These are phyloP conservation scores for Dryadula phaetusa DNA, from an alignment of 2,888 invertebrate genomes.

Conservation along the genomic window DNA sequence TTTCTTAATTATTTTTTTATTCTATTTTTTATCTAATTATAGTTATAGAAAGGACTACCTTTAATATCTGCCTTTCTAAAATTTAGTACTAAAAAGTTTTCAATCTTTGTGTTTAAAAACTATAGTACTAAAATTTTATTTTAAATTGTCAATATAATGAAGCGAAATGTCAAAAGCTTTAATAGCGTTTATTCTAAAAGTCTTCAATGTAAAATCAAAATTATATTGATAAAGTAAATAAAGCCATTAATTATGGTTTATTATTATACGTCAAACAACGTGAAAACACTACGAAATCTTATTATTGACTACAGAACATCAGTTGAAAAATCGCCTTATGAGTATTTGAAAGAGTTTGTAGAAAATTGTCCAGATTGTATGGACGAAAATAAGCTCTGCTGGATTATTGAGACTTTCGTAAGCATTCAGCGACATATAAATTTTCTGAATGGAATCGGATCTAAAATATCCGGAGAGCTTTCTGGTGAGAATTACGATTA, in stretches of 20 bases:
- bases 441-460: slow-evolving; percentile 62
- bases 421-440: slow-evolving; percentile 65
- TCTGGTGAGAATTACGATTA: slow-evolving; percentile 66
- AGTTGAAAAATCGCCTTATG: slow-evolving; percentile 64
- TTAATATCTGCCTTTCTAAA: too few species aligned
- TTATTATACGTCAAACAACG: slow-evolving; percentile 71
- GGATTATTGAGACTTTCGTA: slow-evolving; percentile 72
- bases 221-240: slow-evolving; percentile 41
- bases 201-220: neutral
- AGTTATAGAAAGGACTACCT: too few species aligned
- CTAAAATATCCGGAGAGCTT: slow-evolving; percentile 61
- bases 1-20: too few species aligned
- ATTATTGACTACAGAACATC: slow-evolving; percentile 60
- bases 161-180: neutral
- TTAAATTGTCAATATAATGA: neutral
- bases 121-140: neutral
- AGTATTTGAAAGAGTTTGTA: slow-evolving; percentile 71
- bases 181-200: neutral
- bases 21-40: too few species aligned
- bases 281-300: slow-evolving; percentile 69
- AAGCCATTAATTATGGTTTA: slow-evolving; percentile 64
- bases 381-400: slow-evolving; percentile 68
- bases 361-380: slow-evolving; percentile 67
- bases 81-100: neutral
- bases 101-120: neutral